Evolutionary conservation across 2,888 invertebrate species (phyloP).

Genomic region (Kryphioiulus occultus): DNA sequence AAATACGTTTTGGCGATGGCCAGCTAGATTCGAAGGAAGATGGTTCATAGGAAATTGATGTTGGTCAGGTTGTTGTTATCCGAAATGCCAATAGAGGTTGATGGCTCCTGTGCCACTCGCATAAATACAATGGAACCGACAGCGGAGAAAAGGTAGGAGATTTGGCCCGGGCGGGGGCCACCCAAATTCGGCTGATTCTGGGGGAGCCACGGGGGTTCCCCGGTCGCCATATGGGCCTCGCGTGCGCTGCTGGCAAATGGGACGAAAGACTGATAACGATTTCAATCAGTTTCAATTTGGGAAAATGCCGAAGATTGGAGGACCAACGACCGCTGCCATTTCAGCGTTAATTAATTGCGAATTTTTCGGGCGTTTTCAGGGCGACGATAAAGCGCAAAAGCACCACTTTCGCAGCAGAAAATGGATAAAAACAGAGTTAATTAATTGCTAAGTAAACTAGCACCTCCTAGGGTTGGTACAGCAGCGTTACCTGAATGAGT

Average conservation of each 20-base stretch:
- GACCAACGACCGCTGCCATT: background rate
- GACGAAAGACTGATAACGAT: background rate
- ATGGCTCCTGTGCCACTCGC: background rate
- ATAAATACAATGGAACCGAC: background rate
- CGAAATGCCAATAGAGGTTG: background rate
- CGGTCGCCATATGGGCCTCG: background rate
- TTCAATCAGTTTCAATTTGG: background rate
- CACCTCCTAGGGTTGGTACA: too few species aligned
- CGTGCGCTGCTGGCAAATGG: background rate
- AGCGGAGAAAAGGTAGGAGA: background rate
- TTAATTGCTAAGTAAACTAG: too few species aligned
- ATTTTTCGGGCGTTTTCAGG: background rate
- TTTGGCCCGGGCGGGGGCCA: constrained; percentile 28
- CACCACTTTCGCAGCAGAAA: too few species aligned
- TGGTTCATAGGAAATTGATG: too few species aligned
- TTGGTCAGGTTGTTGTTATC: background rate
- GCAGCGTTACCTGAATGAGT: too few species aligned
- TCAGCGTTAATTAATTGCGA: background rate
- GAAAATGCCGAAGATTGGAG: background rate
- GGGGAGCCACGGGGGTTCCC: background rate
- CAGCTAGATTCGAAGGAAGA: too few species aligned
- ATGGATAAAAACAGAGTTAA: too few species aligned
- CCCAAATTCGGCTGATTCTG: background rate
- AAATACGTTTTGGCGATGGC: too few species aligned
- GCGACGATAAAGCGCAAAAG: too few species aligned